These are phyloP conservation scores for Ornithoptera priamus DNA, from an alignment of 2,888 invertebrate species.

Conservation along the genomic window DNA sequence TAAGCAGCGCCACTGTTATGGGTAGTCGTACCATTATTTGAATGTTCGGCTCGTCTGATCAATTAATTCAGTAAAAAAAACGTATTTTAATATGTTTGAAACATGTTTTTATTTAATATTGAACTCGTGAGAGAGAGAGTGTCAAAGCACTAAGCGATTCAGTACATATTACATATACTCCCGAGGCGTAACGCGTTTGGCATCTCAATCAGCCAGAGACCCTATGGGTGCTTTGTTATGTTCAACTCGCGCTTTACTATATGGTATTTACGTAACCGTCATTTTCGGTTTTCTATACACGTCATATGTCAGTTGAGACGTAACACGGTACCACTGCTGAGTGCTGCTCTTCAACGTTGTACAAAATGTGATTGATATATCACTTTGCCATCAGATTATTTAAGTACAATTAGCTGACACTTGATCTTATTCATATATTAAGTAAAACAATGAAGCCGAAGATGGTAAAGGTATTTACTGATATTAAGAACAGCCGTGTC, in stretches of 20 bases:
- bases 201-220: conserved; percentile 11
- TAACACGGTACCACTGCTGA: not conserved
- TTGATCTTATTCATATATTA: no score
- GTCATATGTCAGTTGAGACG: not conserved
- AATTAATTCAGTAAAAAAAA: no score
- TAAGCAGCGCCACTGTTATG: no score
- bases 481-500: no score
- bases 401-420: no score
- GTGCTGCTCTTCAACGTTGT: not conserved
- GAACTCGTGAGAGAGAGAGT: conserved; percentile 12
- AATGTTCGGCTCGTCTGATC: no score
- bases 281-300: conserved; percentile 10
- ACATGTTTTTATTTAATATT: no score
- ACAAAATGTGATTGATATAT: no score
- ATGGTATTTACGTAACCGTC: conserved; percentile 10
- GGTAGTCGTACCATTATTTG: no score
- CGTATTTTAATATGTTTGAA: no score
- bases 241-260: conserved; percentile 13
- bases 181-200: conserved; percentile 7
- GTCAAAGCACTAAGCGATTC: conserved; percentile 24
- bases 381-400: not conserved
- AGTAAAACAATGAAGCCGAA: no score
- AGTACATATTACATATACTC: conserved; percentile 21
- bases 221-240: conserved; percentile 22
- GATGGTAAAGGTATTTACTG: no score